Evolutionary conservation across 2,888 invertebrate genomes (phyloP).

Genomic region (Rhimphoctona megacephalus): DNA sequence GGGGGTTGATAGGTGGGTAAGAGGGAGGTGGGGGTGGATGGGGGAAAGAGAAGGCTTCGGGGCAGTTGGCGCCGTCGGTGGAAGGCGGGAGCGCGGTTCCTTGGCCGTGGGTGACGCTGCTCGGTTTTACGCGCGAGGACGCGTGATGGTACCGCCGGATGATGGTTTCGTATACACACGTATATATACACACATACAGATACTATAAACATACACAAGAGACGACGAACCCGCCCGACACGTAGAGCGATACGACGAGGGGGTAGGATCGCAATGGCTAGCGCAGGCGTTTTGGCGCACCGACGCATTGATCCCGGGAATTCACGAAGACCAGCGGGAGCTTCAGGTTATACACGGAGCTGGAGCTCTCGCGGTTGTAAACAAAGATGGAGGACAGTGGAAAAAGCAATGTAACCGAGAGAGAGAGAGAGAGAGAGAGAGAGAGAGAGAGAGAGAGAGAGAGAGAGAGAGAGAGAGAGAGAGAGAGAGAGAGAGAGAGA

Average conservation of each 20-base stretch:
- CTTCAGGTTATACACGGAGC: conserved; percentile 35
- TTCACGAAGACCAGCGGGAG: conserved; percentile 73
- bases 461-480: conserved; percentile 21
- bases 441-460: conserved; percentile 3
- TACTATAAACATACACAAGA: conserved; percentile 6
- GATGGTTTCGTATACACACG: conserved; percentile 46
- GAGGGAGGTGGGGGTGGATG: conserved; percentile 35
- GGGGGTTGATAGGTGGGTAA: conserved; percentile 50
- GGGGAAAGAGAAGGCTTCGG: conserved; percentile 54
- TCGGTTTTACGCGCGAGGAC: conserved; percentile 62
- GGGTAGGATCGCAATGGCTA: conserved; percentile 72
- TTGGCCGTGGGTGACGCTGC: conserved; percentile 47
- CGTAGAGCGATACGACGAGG: conserved; percentile 9
- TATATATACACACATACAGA: not conserved
- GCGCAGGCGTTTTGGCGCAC: conserved; percentile 87
- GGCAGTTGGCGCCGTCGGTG: conserved; percentile 53
- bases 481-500: conserved; percentile 19
- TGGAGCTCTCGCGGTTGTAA: conserved; percentile 54
- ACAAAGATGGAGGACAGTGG: conserved; percentile 53
- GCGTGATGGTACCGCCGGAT: conserved; percentile 8
- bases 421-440: conserved; percentile 3
- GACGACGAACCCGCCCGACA: conserved; percentile 39
- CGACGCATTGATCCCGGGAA: conserved; percentile 85
- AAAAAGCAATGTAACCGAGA: conserved; percentile 12
- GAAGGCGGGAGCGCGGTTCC: conserved; percentile 47